Evolutionary conservation across 2,113 vertebrate species (phyloP), one percentile per base, ranked within the genome.

Genomic region (Xyliphius kryptos): DNA sequence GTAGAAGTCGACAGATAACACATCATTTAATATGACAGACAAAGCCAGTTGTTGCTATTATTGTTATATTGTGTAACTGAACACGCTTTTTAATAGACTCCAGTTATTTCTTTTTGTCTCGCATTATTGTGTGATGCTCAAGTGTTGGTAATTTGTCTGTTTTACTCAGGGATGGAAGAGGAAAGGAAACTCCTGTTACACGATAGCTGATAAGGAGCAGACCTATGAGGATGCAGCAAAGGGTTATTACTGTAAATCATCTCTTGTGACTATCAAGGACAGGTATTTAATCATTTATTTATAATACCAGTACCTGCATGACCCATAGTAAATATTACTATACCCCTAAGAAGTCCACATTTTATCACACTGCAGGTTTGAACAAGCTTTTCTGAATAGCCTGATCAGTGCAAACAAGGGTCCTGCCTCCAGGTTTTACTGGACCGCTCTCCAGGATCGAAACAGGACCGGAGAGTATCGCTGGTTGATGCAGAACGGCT

Each of bases 161-260:
- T n/a, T n/a, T n/a, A n/a, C n/a, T n/a, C 83, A 98, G 95, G 90
- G 84, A 65, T 97, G 93, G 92, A 91, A 89, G 78, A 88, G 91
- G 76, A 89, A 93, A 32, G 81, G 86, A 47, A 74, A 75, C 73
- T 94, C 87, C 81, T 97, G 93, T 81, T 98, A 97, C 78, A 89
- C 74, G 67, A 83, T 93, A 63, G 89, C 90, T 13, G 80, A 78
- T 47, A 82, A 86, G 26, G 85, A 86, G 65, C 86, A 92, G 83
- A 93, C 68, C 63, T 93, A 85, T 79, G 78, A 88, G 14, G 82
- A 91, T 1, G 89, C 90, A 21, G 73, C 79, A 61, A 83, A 71
- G 72, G 91, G 91, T 53, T 97, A 92, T 79, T 92, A 91, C 85
- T 98, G 94, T 80, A 88, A 88, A 55, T 82, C 89, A 61, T 80